Conservation (phyloP, 1,140 invertebrate species). For the Bradynema listronoti region DNA sequence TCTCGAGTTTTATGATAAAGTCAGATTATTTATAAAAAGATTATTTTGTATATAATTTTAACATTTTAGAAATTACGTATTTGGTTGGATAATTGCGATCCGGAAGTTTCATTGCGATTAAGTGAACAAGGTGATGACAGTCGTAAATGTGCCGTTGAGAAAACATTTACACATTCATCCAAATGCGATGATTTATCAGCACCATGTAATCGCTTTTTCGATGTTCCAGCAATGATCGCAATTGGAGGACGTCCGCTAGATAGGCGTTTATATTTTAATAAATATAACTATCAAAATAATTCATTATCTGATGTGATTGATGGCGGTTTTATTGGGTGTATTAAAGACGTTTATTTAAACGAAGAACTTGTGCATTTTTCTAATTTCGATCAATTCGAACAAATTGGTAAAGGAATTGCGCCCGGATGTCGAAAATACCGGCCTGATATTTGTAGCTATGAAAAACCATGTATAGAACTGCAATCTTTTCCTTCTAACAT, state of each 20-base stretch:
- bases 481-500: constrained; percentile 2
- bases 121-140: constrained; percentile 9
- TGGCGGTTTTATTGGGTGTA: constrained; percentile 43
- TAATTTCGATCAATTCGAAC: constrained; percentile 41
- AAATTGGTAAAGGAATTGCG: constrained; percentile 36
- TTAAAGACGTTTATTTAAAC: constrained; percentile 46
- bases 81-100: constrained; percentile 82
- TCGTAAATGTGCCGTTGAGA: constrained; percentile 75
- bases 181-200: constrained; percentile 72
- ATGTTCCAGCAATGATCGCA: constrained; percentile 87
- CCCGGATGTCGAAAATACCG: constrained; percentile 43
- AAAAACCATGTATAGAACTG: constrained; percentile 27
- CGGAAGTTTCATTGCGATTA: constrained; percentile 65
- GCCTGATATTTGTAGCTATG: constrained; percentile 29
- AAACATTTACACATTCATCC: constrained; percentile 60
- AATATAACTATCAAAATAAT: too few relatives aligned
- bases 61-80: constrained; percentile 71
- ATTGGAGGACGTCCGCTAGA: constrained; percentile 69
- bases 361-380: constrained; percentile 46
- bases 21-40: constrained; percentile 56
- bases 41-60: constrained; percentile 10
- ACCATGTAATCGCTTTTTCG: constrained; percentile 86
- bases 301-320: not conserved
- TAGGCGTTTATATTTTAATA: too few relatives aligned
- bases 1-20: constrained; percentile 78